Base-by-base conservation (phyloP, 2,113 vertebrate genomes). In the Gallinago paraguaiae region DNA sequence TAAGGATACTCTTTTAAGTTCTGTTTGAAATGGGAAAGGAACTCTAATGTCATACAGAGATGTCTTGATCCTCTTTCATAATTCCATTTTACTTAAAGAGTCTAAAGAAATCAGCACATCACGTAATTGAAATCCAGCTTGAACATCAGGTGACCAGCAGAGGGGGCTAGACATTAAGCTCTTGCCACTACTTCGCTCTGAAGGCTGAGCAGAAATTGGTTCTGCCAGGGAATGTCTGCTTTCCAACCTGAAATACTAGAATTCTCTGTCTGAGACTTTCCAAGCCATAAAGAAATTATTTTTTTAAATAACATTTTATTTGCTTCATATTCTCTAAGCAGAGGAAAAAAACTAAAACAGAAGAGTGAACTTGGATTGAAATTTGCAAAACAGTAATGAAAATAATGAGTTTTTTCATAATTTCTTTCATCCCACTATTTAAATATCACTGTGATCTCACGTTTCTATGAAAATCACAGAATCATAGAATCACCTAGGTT, bases 71-170 rank as follows among this genome's bases (percentile, higher is more conserved):
- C 19, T 82, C n/a, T 54, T 80, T 50, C 20, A 15, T 53, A 22
- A 33, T 59, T n/a, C 33, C 5, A 5, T 43, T 43, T 60, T 61
- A 39, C 31, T 30, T 59, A 7, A 48, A 30, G 31, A 23, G 14
- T 9, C 17, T 46, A 35, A 79, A 82, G 25, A 28, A 31, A 14
- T 61, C 20, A 25, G 51, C 6, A 2, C 77, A 39, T 77, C 70
- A 13, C n/a, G 1, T 27, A 41, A 16, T 28, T 54, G 68, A 51
- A 91, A 53, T 37, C 15, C 75, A 35, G 69, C 1, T 7, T 56
- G 28, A 41, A 65, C 35, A 68, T 51, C 70, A 35, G 46, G 37
- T 89, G 30, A 53, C 95, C 97, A 96, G 94, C 86, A 98, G 97
- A 95, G 95, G 96, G 94, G 76, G 76, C 60, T 70, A 63, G 4